Evolutionary conservation across 2,888 invertebrate genomes (phyloP).

Genomic region (Volucella inanis): DNA sequence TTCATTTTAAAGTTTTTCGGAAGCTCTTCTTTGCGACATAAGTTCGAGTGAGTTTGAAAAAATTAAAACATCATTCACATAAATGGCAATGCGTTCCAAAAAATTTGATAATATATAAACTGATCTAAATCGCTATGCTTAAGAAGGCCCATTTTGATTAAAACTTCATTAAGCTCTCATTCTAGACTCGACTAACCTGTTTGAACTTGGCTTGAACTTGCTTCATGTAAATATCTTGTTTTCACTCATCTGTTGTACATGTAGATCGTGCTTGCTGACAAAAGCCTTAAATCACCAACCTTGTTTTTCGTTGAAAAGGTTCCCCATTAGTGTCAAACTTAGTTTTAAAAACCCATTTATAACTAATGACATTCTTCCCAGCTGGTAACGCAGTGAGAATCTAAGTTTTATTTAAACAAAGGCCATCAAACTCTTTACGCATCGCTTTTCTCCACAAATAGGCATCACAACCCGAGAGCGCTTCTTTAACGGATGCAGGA

Average conservation of each 20-base stretch:
- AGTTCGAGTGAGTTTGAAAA: background rate
- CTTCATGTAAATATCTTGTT: conserved; percentile 58
- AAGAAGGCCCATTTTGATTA: too few species aligned
- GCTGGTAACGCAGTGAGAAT: conserved; percentile 38
- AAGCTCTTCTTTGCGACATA: conserved; percentile 13
- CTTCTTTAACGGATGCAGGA: conserved; percentile 32
- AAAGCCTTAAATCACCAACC: too few species aligned
- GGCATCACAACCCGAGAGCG: conserved; percentile 33
- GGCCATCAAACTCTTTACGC: conserved; percentile 40
- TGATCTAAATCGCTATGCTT: too few species aligned
- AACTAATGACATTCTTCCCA: conserved; percentile 45
- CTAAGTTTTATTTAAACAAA: conserved; percentile 52
- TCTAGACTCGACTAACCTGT: too few species aligned
- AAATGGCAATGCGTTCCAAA: conserved; percentile 42
- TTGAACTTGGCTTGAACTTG: conserved; percentile 51
- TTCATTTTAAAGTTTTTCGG: conserved; percentile 56
- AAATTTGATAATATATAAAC: conserved; percentile 48
- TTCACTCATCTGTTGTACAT: conserved; percentile 63
- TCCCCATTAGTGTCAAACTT: conserved; percentile 49
- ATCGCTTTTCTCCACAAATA: conserved; percentile 24
- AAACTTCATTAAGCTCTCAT: too few species aligned
- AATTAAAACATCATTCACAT: conserved; percentile 50
- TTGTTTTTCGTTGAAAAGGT: conserved; percentile 14
- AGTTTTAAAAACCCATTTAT: conserved; percentile 64
- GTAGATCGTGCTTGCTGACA: conserved; percentile 51